Evolutionary conservation across 2,797 vertebrate genomes (phyloP).

Genomic region (Haliaeetus albicilla): DNA sequence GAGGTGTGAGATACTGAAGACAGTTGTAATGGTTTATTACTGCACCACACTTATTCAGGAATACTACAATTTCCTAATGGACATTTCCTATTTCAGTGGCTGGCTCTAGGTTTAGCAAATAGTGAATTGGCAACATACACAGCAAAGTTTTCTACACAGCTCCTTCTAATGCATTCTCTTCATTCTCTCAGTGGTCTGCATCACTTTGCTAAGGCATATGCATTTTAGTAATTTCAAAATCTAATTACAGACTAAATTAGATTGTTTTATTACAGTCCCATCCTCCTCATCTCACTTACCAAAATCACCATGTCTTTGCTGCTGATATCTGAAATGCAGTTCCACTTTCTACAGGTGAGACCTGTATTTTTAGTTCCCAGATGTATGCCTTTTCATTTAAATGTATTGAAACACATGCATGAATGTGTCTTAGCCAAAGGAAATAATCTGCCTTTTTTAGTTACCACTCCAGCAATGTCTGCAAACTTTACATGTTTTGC

Average conservation of each 20-base stretch:
- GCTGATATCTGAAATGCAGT: not conserved
- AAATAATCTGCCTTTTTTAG: not conserved
- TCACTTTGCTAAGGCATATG: not conserved
- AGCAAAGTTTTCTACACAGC: not conserved
- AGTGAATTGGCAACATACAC: not conserved
- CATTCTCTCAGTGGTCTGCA: not conserved
- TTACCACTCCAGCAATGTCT: not conserved
- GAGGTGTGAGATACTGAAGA: not conserved
- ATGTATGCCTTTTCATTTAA: not conserved
- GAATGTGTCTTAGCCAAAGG: not conserved
- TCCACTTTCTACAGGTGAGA: not conserved
- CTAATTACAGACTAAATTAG: not conserved
- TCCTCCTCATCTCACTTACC: not conserved
- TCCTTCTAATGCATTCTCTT: not conserved
- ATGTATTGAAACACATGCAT: not conserved
- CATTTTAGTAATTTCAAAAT: not conserved
- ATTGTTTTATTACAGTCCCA: not conserved
- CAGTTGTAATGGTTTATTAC: not conserved
- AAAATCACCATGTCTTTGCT: not conserved
- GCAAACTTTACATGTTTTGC: not conserved
- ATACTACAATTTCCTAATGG: not conserved
- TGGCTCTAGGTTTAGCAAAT: not conserved
- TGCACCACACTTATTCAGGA: not conserved
- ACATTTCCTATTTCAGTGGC: not conserved
- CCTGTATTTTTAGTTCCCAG: not conserved